Evolutionary conservation across 1,140 invertebrate species (phyloP).

Genomic region (Drosophila sulfurigaster): DNA sequence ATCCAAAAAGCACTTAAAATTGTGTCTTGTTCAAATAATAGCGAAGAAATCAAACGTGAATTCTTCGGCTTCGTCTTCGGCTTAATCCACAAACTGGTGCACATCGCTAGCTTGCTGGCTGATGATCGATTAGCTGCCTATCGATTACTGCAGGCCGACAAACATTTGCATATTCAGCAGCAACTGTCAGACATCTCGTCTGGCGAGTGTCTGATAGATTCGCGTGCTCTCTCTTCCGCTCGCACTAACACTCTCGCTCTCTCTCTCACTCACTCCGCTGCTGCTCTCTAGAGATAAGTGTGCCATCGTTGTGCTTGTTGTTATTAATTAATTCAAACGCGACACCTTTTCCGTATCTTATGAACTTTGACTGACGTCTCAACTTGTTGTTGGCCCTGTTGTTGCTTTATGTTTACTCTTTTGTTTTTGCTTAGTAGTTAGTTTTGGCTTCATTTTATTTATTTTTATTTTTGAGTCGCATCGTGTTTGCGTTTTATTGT

Average conservation of each 20-base stretch:
- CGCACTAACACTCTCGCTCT: slow-evolving; percentile 2
- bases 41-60: slow-evolving; percentile 34
- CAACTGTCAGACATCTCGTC: slow-evolving; percentile 64
- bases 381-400: slow-evolving; percentile 42
- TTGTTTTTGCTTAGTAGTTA: slow-evolving; percentile 20
- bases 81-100: slow-evolving; percentile 50
- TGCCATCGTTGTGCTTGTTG: slow-evolving; percentile 57
- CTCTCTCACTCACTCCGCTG: slow-evolving; percentile 13
- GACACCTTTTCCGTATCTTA: slow-evolving; percentile 68
- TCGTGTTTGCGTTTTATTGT: slow-evolving; percentile 52
- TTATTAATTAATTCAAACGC: slow-evolving; percentile 78
- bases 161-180: slow-evolving; percentile 71
- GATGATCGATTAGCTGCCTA: slow-evolving; percentile 72
- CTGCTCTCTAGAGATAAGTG: slow-evolving; percentile 14
- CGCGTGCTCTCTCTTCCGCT: slow-evolving; percentile 7
- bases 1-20: slow-evolving; percentile 1
- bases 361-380: slow-evolving; percentile 67
- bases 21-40: not conserved
- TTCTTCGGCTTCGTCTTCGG: not conserved
- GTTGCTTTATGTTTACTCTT: slow-evolving; percentile 23
- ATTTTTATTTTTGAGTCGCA: slow-evolving; percentile 37
- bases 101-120: slow-evolving; percentile 12
- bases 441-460: slow-evolving; percentile 10
- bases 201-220: slow-evolving; percentile 36
- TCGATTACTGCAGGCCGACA: slow-evolving; percentile 57